Evolutionary conservation across 1,140 invertebrate genomes (phyloP).

Genomic region (Drosophila leontia): DNA sequence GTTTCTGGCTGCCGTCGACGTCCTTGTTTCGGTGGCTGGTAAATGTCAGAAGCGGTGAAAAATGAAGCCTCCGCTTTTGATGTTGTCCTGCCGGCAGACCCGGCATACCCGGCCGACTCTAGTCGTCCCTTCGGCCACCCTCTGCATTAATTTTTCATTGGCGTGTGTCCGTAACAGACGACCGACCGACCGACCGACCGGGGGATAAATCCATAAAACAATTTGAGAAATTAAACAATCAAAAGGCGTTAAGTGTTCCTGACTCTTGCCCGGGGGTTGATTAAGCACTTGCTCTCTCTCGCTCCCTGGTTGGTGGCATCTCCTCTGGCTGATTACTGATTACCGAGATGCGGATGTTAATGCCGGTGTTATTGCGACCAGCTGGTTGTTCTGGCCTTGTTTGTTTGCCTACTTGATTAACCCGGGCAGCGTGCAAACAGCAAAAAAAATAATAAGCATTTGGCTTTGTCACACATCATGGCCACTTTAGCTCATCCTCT

Average conservation of each 20-base stretch:
- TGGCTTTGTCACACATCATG: conserved; percentile 45
- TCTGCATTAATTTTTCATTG: conserved; percentile 80
- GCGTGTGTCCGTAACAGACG: conserved; percentile 64
- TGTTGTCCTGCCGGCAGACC: conserved; percentile 51
- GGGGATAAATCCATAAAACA: conserved; percentile 82
- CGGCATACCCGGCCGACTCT: background rate
- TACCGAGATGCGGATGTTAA: conserved; percentile 28
- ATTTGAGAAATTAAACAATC: conserved; percentile 84
- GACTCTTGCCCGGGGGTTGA: conserved; percentile 58
- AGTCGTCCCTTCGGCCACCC: conserved; percentile 28
- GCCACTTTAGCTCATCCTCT: background rate
- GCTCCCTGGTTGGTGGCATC: background rate
- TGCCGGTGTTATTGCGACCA: conserved; percentile 49
- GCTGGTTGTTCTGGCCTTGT: conserved; percentile 54
- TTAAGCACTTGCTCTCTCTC: background rate
- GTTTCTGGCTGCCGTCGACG: conserved; percentile 61
- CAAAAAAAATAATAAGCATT: conserved; percentile 20
- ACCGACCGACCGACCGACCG: background rate
- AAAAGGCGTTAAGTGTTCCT: conserved; percentile 82
- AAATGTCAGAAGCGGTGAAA: conserved; percentile 83
- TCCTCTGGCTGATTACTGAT: conserved; percentile 12
- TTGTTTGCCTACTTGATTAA: conserved; percentile 79
- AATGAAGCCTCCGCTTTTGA: conserved; percentile 76
- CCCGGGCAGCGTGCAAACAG: conserved; percentile 34
- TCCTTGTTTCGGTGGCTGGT: conserved; percentile 64